Percentiles rank a stretch among this genome's conserved stretches.
These are phyloP conservation scores for Brachionus rotundiformis DNA, from an alignment of 1,140 invertebrate species.

Conservation along the genomic window DNA sequence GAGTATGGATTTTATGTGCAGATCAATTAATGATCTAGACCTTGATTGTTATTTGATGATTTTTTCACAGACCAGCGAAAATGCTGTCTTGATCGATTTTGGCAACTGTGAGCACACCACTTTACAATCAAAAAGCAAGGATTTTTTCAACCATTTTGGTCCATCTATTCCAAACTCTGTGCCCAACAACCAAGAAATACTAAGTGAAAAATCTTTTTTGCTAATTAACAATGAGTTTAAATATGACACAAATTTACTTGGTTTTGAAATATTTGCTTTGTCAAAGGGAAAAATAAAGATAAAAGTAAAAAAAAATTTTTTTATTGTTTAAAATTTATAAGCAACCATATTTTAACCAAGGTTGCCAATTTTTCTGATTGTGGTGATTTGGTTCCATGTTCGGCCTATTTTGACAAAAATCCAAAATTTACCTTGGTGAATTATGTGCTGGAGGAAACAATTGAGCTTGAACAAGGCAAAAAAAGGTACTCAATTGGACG, in stretches of 20 bases:
- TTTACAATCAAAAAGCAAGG: neutral
- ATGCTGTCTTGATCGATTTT: neutral
- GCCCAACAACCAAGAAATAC: neutral
- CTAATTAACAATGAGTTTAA: neutral
- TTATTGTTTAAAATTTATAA: neutral
- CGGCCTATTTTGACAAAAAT: slow-evolving; percentile 6
- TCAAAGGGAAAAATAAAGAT: neutral
- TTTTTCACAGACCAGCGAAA: neutral
- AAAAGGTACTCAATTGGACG: neutral
- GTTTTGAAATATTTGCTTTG: neutral
- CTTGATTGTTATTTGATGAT: slow-evolving; percentile 27
- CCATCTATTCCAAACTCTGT: neutral
- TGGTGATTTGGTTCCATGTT: slow-evolving; percentile 2
- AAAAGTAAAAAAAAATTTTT: neutral
- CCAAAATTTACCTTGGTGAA: neutral
- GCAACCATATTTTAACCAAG: neutral
- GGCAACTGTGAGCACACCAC: neutral
- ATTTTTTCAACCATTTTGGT: slow-evolving; percentile 10
- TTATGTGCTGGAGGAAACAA: neutral
- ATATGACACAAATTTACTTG: neutral
- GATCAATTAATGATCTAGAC: neutral
- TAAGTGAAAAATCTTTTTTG: neutral
- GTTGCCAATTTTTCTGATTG: neutral
- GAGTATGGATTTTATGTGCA: slow-evolving; percentile 1
- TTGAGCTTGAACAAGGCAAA: neutral